Conservation (phyloP, 2,888 invertebrate species). For the Hesperia comma region DNA sequence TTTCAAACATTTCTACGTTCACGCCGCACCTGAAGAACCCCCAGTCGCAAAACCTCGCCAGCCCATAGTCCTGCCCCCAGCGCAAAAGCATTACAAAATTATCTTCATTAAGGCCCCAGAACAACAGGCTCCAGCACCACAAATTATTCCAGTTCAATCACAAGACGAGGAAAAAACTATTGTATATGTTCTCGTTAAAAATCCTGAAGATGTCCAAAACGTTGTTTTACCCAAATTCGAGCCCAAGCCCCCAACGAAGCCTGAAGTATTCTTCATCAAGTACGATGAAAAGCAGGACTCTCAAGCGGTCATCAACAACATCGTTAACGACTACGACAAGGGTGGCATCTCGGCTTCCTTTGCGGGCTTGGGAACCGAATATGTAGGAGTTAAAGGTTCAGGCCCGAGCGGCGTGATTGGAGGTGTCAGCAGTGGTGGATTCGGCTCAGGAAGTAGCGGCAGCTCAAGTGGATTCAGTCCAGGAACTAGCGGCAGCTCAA, state of each 20-base stretch:
- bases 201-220: constrained; percentile 88
- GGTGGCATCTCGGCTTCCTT: constrained; percentile 48
- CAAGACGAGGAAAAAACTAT: constrained; percentile 90
- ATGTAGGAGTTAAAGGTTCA: constrained; percentile 4
- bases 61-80: constrained; percentile 83
- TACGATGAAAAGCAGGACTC: constrained; percentile 87
- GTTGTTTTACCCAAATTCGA: constrained; percentile 86
- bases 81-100: constrained; percentile 91
- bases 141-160: constrained; percentile 86
- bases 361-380: constrained; percentile 26
- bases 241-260: constrained; percentile 89
- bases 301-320: constrained; percentile 74
- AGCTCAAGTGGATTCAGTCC: constrained; percentile 23
- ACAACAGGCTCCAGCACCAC: constrained; percentile 85
- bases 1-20: constrained; percentile 82
- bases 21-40: constrained; percentile 76
- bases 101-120: constrained; percentile 91
- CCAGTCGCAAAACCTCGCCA: constrained; percentile 83
- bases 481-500: neutral
- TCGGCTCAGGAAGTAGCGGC: constrained; percentile 9
- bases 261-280: constrained; percentile 91
- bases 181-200: constrained; percentile 90
- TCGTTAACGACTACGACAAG: constrained; percentile 70
- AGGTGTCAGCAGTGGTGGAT: constrained; percentile 26
- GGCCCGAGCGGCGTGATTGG: constrained; percentile 16